phyloP scores from a whole-genome alignment of 53 echinoderm and acorn worm genomes.

The Zoroaster sp. region DNA sequence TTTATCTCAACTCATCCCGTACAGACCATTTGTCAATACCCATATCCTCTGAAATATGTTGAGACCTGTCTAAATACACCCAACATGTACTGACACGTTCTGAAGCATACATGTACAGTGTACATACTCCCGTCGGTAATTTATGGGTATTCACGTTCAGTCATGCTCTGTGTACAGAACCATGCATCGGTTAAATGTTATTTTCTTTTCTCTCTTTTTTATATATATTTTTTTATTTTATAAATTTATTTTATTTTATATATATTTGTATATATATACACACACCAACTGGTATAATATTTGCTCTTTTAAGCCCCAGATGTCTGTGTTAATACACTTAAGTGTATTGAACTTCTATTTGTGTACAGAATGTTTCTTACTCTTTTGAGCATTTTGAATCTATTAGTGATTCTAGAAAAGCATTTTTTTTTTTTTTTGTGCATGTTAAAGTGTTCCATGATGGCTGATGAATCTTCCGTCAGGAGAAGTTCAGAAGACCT shows the following conservation, averaged over 20 bases:
- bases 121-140: background rate
- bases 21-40: background rate
- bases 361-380: background rate
- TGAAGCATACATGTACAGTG: background rate
- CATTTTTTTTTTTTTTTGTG: conserved; percentile 35
- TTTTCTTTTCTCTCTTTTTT: background rate
- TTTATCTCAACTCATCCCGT: background rate
- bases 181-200: background rate
- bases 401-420: background rate
- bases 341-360: background rate
- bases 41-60: background rate
- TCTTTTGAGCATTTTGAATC: no score
- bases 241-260: no score
- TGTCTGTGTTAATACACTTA: no score
- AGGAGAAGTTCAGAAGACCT: no score
- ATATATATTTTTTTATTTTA: no score
- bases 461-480: no score
- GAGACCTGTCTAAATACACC: background rate
- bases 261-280: no score
- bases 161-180: background rate
- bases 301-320: background rate
- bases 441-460: no score
- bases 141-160: background rate
- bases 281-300: background rate
- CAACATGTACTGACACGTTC: background rate